Base-by-base conservation (phyloP, 2,888 invertebrate genomes). In the Clunio marinus region DNA sequence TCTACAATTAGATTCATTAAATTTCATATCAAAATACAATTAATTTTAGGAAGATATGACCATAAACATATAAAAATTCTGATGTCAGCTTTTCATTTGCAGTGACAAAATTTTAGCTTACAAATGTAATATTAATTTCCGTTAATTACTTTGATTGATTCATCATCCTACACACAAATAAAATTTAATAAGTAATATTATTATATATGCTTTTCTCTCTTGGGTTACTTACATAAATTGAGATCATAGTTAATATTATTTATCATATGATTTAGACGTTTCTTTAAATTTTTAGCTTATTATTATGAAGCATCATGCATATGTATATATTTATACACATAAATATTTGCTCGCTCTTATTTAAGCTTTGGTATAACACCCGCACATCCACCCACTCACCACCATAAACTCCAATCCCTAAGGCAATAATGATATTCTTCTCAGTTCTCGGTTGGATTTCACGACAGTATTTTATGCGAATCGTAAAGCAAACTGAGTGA, bases 401-500 rank as follows among this genome's bases (percentile, higher is more conserved):
- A 8, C 13, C 13, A 32, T 13, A 13, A 32, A 32, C 35, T 32
- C 35, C 35, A 32, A 5, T 13, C 35, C 35, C 35, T 13, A 13
- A n/a, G n/a, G n/a, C n/a, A n/a, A n/a, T 32, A 4, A 32, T 32
- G 4, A 32, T 32, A 7, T 32, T 7, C 32, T 5, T 45, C 45
- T 4, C 20, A 55, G 55, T 4, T 7, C 27, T 15, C 13, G 57
- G n/a, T 20, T 7, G 27, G 15, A 37, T 10, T 22, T 15, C 25
- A 45, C 10, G 20, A 46, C 27, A 63, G 13, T 27, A 27, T 45
- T 63, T 63, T 63, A 45, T 63, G 28, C 10, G 60, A 63, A 45
- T 45, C 63, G 63, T 63, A 63, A 63, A 63, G 25, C 20, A 63
- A 27, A 63, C 63, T 46, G 63, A 17, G 46, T 28, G 63, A 37